Evolutionary conservation across 2,113 vertebrate species (phyloP), one percentile per base, ranked within the genome.

Genomic region (Callipepla squamata): DNA sequence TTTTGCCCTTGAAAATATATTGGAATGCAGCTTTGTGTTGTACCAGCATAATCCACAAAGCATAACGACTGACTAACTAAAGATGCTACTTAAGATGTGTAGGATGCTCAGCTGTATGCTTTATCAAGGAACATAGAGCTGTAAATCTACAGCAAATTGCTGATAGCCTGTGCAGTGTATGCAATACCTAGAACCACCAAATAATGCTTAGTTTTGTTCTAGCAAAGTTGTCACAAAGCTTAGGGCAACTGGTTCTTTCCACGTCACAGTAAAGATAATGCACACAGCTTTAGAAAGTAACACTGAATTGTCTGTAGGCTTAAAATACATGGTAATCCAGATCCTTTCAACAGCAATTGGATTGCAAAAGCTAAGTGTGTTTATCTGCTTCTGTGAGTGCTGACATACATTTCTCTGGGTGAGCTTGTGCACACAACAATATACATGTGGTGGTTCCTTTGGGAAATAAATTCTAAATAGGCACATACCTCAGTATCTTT

Each of bases 401-500:
- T 66, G 70, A 13, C 22, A 28, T 1, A 11, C 15, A 12, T 36
- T 48, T 2, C 58, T 72, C 25, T 34, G 7, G 26, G 40, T 59
- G 42, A 81, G 66, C 51, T 75, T 44, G 21, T 18, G 38, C 23
- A 48, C 14, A 9, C 23, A 20, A 44, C 51, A 23, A 3, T 19
- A 23, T 36, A 44, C 4, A 0, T 14, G 5, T n/a, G 62, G 47
- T 1, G 26, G 63, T 38, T 53, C 36, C 19, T 50, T 69, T 68
- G 22, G 51, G 50, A 72, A 85, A 85, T 53, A 12, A 2, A 17
- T 32, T 23, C 8, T 2, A 65, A 38, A 74, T 55, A 28, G 4
- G 7, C 38, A 95, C 98, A 89, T 92, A 99, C 99, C 99, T 99
- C 75, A 99, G 97, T 55, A 99, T 96, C 89, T 98, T 98, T 7